A percentile compares a stretch with the other conserved stretches of the same genome.
Conservation (phyloP, 1,140 invertebrate genomes). For the Triops longicaudatus region DNA sequence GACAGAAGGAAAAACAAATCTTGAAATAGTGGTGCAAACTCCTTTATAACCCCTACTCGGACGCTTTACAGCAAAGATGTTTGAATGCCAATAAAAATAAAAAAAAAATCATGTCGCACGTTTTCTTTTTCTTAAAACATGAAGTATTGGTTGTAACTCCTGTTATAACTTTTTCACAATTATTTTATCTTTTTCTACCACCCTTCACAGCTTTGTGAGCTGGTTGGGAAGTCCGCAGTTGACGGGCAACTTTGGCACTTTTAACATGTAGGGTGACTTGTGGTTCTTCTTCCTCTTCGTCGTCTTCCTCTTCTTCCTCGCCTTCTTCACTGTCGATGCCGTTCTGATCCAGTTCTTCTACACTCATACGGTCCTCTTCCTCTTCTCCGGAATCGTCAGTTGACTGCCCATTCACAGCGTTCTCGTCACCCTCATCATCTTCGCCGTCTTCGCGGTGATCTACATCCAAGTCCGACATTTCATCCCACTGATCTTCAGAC, state of each 20-base stretch:
- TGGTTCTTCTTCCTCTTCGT: background rate
- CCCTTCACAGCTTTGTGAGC: background rate
- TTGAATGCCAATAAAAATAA: background rate
- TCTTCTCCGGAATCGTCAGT: conserved; percentile 21
- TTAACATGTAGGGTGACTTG: background rate
- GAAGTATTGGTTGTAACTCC: background rate
- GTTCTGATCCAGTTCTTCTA: background rate
- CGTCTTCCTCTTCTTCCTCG: background rate
- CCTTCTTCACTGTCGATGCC: background rate
- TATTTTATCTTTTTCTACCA: background rate
- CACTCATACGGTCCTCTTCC: conserved; percentile 16
- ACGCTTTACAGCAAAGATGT: conserved; percentile 12
- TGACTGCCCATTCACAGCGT: background rate
- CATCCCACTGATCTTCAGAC: conserved; percentile 32
- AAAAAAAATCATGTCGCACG: background rate
- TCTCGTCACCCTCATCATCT: conserved; percentile 30
- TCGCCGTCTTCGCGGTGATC: conserved; percentile 31
- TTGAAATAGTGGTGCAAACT: conserved; percentile 5
- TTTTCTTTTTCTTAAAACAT: background rate
- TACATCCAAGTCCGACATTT: conserved; percentile 31
- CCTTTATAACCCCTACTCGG: conserved; percentile 7
- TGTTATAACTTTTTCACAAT: background rate
- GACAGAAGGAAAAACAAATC: background rate
- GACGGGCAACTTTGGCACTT: background rate
- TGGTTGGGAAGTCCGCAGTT: conserved; percentile 5